These are phyloP conservation scores for Rhinolophus ferrumequinum DNA, from an alignment of 2,113 vertebrate genomes.

Conservation along the genomic window DNA sequence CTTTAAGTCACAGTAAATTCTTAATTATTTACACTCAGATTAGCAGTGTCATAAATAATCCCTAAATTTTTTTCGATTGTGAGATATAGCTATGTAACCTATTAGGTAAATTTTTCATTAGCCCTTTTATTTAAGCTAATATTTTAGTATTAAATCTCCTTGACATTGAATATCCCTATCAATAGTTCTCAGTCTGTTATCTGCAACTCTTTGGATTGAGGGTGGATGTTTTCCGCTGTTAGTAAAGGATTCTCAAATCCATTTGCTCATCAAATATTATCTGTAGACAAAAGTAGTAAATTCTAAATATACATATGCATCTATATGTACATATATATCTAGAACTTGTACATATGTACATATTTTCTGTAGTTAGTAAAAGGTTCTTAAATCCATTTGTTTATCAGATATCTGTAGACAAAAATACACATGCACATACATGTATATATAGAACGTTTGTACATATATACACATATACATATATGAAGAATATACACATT, in stretches of 20 bases:
- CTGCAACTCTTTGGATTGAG: not conserved
- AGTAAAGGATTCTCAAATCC: not conserved
- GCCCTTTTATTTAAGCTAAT: not conserved
- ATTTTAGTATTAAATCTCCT: not conserved
- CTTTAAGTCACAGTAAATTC: not conserved
- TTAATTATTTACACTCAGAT: slow-evolving; percentile 1
- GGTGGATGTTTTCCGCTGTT: not conserved
- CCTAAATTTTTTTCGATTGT: not conserved
- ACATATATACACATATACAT: not conserved
- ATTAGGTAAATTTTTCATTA: slow-evolving; percentile 12
- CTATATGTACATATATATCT: not conserved
- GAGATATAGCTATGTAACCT: not conserved
- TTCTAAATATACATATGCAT: not conserved
- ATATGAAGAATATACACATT: not conserved
- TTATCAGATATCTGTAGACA: no score
- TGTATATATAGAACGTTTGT: no score
- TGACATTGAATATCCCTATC: not conserved
- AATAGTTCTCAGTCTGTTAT: not conserved
- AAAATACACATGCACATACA: no score
- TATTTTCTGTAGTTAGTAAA: no score
- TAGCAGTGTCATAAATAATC: not conserved
- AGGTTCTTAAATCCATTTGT: no score
- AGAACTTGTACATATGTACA: not conserved
- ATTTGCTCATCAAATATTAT: slow-evolving; percentile 24
- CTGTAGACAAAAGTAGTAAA: not conserved